These are phyloP conservation scores for Spatula versicolor DNA, from an alignment of 2,797 vertebrate species.

Conservation along the genomic window DNA sequence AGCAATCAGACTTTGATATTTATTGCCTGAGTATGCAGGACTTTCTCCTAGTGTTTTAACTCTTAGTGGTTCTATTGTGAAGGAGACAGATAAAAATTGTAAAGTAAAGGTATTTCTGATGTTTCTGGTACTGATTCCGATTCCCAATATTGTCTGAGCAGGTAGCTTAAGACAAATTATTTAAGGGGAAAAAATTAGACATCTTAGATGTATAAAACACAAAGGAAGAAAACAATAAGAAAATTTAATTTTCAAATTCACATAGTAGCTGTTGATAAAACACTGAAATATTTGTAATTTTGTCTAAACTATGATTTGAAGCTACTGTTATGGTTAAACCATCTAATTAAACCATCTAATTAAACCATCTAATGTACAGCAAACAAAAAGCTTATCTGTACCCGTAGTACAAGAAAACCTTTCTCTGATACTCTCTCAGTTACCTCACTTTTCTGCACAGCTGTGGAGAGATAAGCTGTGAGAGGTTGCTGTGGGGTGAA, in stretches of 20 bases:
- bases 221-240: neutral
- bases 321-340: neutral
- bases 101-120: neutral
- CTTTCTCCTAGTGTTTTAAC: neutral
- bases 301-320: neutral
- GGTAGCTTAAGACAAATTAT: neutral
- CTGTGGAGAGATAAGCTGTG: neutral
- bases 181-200: neutral
- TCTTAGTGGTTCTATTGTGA: neutral
- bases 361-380: neutral
- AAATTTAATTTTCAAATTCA: neutral
- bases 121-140: neutral
- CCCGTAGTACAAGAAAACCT: accelerated
- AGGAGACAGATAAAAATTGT: neutral
- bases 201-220: neutral
- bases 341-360: neutral
- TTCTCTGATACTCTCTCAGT: neutral
- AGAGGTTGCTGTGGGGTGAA: neutral
- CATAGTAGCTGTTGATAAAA: neutral
- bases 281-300: neutral
- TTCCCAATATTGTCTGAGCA: neutral
- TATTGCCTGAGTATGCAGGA: neutral
- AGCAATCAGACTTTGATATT: neutral
- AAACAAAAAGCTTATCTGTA: neutral
- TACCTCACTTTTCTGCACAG: neutral